A percentile compares a stretch with the other conserved stretches of the same genome.
These are phyloP conservation scores for Dryas iulia DNA, from an alignment of 1,140 invertebrate genomes.

Conservation along the genomic window DNA sequence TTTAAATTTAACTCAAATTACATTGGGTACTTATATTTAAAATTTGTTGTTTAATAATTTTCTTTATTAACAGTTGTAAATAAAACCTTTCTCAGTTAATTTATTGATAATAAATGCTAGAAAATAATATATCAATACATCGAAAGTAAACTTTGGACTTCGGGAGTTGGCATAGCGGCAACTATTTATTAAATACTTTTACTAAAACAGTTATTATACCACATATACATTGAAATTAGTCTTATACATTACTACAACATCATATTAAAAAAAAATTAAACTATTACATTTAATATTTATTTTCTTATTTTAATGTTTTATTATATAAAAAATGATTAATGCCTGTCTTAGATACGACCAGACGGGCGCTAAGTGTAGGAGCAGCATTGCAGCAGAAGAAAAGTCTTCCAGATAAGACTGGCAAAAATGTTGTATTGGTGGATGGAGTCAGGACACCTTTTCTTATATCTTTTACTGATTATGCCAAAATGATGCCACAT, in stretches of 20 bases:
- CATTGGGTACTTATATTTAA: too few species aligned
- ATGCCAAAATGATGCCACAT: constrained; percentile 96
- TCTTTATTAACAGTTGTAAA: too few species aligned
- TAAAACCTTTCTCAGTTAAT: not conserved
- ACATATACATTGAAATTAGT: too few species aligned
- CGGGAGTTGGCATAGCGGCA: constrained; percentile 29
- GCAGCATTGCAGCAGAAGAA: constrained; percentile 79
- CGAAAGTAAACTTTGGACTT: constrained; percentile 50
- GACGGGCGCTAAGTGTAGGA: constrained; percentile 76
- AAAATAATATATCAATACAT: not conserved
- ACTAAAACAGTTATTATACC: too few species aligned
- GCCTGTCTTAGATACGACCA: constrained; percentile 48
- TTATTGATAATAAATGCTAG: not conserved
- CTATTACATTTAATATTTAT: too few species aligned
- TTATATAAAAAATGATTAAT: too few species aligned
- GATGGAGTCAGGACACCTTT: constrained; percentile 99
- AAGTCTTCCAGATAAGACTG: constrained; percentile 81
- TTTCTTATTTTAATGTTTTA: too few species aligned
- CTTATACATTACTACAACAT: too few species aligned
- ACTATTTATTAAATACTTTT: constrained; percentile 20
- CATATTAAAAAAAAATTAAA: too few species aligned
- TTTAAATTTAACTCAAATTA: not conserved
- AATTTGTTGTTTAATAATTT: too few species aligned
- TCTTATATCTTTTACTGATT: constrained; percentile 94
- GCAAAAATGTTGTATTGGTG: constrained; percentile 95